A percentile compares a stretch with the other conserved stretches of the same genome.
phyloP scores from a whole-genome alignment of 2,888 invertebrate species.

The Leuctra nigra region DNA sequence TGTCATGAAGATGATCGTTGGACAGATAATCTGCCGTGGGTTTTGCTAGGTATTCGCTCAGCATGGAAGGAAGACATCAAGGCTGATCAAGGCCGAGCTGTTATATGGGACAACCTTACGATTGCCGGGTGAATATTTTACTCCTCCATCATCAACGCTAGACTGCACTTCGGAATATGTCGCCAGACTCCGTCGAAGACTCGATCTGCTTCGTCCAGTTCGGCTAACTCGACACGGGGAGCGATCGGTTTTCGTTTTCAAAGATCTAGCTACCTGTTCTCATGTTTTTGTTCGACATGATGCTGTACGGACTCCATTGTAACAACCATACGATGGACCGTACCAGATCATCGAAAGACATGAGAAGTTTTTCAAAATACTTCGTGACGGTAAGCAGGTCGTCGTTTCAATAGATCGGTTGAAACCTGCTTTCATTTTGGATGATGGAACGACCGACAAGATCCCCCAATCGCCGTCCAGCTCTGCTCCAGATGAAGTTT shows the following conservation, averaged over 20 bases:
- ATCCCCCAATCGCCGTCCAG: no score
- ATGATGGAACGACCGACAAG: no score
- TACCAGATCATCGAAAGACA: no score
- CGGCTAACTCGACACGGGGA: no score
- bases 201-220: constrained; percentile 18
- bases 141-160: no score
- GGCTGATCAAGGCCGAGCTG: constrained; percentile 31
- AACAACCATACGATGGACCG: no score
- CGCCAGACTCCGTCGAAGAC: constrained; percentile 33
- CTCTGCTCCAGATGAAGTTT: no score
- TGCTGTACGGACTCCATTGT: constrained; percentile 21
- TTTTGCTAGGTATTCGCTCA: constrained; percentile 32
- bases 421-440: no score
- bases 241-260: constrained; percentile 22
- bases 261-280: constrained; percentile 22
- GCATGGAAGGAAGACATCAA: constrained; percentile 33
- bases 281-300: constrained; percentile 29
- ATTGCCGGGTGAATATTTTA: constrained; percentile 34
- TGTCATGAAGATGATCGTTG: constrained; percentile 29
- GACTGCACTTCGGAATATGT: no score
- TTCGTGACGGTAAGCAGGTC: no score
- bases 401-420: no score
- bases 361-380: no score
- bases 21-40: constrained; percentile 30
- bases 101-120: constrained; percentile 32